These are phyloP conservation scores for Lasioglossum oenotherae DNA, from an alignment of 2,888 invertebrate species.

Conservation along the genomic window DNA sequence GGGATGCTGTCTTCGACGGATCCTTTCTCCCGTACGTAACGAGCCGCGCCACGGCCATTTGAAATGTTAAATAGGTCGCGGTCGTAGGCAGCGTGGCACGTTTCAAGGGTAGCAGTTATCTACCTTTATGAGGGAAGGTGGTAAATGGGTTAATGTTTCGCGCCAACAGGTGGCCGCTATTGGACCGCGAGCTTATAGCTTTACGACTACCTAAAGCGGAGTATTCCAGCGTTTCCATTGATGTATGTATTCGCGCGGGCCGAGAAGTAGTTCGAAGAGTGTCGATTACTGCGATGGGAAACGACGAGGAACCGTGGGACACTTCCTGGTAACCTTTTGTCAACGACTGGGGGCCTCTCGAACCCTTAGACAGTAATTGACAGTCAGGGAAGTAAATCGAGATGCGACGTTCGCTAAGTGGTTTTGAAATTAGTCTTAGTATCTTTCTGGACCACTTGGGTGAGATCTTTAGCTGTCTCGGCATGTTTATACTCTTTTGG, in stretches of 20 bases:
- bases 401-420: neutral
- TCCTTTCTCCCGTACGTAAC: neutral
- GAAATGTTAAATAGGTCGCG: constrained; percentile 54
- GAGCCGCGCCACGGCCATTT: constrained; percentile 11
- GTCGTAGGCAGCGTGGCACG: constrained; percentile 44
- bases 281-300: constrained; percentile 6
- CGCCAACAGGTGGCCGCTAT: constrained; percentile 83
- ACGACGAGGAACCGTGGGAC: neutral
- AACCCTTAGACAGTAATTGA: neutral
- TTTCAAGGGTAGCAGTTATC: constrained; percentile 72
- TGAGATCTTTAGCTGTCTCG: neutral
- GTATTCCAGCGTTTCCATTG: constrained; percentile 73
- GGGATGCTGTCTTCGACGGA: neutral
- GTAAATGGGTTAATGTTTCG: constrained; percentile 83
- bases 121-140: constrained; percentile 79
- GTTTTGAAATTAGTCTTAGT: neutral
- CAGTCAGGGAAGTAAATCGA: neutral
- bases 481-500: neutral
- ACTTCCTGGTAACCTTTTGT: neutral
- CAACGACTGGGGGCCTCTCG: neutral
- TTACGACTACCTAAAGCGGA: constrained; percentile 78
- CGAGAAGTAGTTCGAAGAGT: constrained; percentile 6
- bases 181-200: constrained; percentile 80
- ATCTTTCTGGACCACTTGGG: neutral
- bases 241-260: constrained; percentile 50